Conservation (phyloP, 2,888 invertebrate genomes). For the Lasioglossum figueresi region DNA sequence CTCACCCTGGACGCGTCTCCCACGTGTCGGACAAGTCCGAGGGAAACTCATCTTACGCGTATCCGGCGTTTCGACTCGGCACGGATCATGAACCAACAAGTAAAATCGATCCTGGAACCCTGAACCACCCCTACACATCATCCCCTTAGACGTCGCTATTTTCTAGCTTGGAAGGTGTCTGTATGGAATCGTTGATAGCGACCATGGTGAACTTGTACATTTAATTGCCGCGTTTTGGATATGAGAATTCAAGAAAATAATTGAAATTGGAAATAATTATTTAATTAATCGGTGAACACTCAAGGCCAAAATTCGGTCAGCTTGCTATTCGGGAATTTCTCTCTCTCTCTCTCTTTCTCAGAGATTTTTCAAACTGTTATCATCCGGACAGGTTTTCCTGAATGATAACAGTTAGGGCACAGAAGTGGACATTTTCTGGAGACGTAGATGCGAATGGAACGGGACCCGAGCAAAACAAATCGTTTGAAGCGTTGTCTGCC, state of each 20-base stretch:
- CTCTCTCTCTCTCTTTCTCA: not conserved
- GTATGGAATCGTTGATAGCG: not conserved
- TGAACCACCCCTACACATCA: not conserved
- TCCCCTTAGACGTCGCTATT: not conserved
- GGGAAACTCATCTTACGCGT: slow-evolving; percentile 1
- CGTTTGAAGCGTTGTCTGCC: slow-evolving; percentile 49
- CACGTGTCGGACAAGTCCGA: slow-evolving; percentile 24
- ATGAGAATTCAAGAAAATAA: not conserved
- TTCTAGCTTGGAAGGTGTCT: not conserved
- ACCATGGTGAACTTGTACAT: not conserved
- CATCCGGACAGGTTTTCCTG: not conserved
- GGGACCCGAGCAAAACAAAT: slow-evolving; percentile 50
- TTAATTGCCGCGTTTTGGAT: not conserved
- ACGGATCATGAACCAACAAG: not conserved
- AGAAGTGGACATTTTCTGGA: not conserved
- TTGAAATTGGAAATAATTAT: too few relatives aligned
- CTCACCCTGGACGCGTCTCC: slow-evolving; percentile 4
- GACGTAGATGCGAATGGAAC: not conserved
- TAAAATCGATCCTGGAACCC: not conserved
- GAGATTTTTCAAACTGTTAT: too few relatives aligned
- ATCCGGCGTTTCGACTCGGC: not conserved
- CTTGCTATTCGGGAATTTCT: not conserved
- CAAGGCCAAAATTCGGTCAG: not conserved
- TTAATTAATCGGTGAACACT: not conserved
- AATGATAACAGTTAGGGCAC: too few relatives aligned